Evolutionary conservation across 2,888 invertebrate genomes (phyloP), one percentile per base, ranked within the genome.

Genomic region (Hirtodrosophila trivittata): DNA sequence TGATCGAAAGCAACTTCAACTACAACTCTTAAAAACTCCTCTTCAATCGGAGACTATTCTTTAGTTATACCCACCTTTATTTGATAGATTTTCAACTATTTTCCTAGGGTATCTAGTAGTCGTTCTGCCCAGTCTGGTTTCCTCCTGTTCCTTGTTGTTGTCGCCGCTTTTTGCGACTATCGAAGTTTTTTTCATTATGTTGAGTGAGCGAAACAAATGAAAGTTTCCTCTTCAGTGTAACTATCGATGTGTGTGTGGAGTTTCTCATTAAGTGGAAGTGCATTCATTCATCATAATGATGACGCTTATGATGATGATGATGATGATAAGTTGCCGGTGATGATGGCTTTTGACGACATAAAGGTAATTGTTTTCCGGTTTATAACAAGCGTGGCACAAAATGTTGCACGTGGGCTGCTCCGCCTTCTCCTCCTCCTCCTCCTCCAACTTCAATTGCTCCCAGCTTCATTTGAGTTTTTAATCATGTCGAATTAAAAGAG

Each of bases 281-380:
- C 78, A 86, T 80, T 66, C 59, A 68, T 42, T 50, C 18, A 30
- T 9, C 10, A 62, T 60, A 62, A 51, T 62, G 30, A 5, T 63
- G 38, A 21, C n/a, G 35, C 3, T 28, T 38, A 38, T 39, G 56
- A 46, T 63, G 65, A 12, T 28, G 51, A 47, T 51, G 54, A 33
- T 58, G 66, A 46, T 49, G 69, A 43, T 74, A 57, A 77, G 81
- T 66, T 60, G 55, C 84, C 77, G 68, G 60, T 75, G 65, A 49
- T 49, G 70, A 73, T 75, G 69, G 59, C 70, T 86, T 84, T 86
- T 81, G 82, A 77, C 82, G 78, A 82, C 82, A 81, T 75, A 64
- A 73, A 73, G 57, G 69, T 85, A 87, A 83, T 83, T 83, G 71
- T 74, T 86, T 83, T 76, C 87, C 74, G 65, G 76, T 80, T 86